Percentiles rank a stretch among this genome's conserved stretches.
Conservation (phyloP, 1,140 invertebrate genomes). For the Scaptomyza montana region DNA sequence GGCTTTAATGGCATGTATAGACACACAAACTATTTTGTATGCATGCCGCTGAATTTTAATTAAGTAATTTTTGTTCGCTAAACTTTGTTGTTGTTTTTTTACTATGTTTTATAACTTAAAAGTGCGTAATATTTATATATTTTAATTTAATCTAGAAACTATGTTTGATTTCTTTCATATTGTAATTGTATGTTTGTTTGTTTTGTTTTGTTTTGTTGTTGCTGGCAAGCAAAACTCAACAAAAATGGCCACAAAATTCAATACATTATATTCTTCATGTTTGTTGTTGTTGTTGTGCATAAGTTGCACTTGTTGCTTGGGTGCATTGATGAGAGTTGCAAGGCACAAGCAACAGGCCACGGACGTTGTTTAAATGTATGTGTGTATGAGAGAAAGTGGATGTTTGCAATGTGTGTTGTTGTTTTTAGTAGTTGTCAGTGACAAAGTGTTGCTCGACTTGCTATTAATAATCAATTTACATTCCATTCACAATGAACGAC, state of each 20-base stretch:
- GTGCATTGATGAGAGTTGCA: conserved; percentile 27
- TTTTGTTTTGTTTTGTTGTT: conserved; percentile 37
- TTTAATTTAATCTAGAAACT: conserved; percentile 59
- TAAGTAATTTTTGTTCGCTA: conserved; percentile 54
- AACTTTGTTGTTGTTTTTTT: conserved; percentile 20
- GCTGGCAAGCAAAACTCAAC: conserved; percentile 55
- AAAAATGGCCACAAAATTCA: conserved; percentile 76
- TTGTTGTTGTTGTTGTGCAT: conserved; percentile 8
- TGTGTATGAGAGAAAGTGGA: neutral
- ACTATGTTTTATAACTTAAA: conserved; percentile 34
- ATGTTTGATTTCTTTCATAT: conserved; percentile 59
- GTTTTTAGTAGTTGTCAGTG: conserved; percentile 40
- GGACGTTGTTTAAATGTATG: conserved; percentile 6
- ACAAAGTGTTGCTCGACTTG: conserved; percentile 35
- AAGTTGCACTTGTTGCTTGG: neutral
- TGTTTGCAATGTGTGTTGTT: too few species aligned
- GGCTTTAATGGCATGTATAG: conserved; percentile 43
- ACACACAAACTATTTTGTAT: conserved; percentile 12
- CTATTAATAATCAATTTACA: conserved; percentile 27
- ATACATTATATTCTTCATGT: conserved; percentile 42
- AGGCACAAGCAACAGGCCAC: conserved; percentile 34
- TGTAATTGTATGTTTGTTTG: conserved; percentile 52
- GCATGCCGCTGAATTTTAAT: conserved; percentile 35
- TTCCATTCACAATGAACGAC: conserved; percentile 27
- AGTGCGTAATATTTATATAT: conserved; percentile 20